Evolutionary conservation across 2,888 invertebrate species (phyloP).

Genomic region (Eupithecia vulgata): DNA sequence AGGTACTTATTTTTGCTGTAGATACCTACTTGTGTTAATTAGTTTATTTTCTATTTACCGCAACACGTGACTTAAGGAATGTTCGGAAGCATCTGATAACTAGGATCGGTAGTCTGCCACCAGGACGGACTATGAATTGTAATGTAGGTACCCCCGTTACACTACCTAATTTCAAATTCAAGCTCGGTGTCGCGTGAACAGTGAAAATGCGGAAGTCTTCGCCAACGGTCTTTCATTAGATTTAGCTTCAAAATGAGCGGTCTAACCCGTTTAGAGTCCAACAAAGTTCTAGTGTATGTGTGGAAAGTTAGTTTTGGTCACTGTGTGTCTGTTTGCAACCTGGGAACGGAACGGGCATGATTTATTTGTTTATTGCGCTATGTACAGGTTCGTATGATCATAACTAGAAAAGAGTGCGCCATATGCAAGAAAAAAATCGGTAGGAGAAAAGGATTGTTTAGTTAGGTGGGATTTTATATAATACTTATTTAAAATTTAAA

Average conservation of each 20-base stretch:
- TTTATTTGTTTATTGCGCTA: conserved; percentile 67
- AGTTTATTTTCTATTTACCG: not conserved
- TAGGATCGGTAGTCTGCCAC: conserved; percentile 67
- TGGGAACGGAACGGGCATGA: conserved; percentile 69
- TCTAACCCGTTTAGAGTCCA: conserved; percentile 69
- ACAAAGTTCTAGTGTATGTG: conserved; percentile 70
- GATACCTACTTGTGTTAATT: not conserved
- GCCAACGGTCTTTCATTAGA: conserved; percentile 71
- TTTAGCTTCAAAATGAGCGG: conserved; percentile 77
- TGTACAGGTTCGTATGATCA: conserved; percentile 66
- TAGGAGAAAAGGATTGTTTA: no score
- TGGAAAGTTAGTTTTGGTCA: conserved; percentile 64
- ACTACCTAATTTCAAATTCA: conserved; percentile 81
- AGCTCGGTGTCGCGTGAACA: conserved; percentile 67
- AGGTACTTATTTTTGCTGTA: no score
- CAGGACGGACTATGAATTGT: conserved; percentile 70
- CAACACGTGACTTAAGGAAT: conserved; percentile 9
- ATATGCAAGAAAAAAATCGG: no score
- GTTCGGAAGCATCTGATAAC: conserved; percentile 60
- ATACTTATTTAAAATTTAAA: no score
- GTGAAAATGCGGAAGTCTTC: conserved; percentile 79
- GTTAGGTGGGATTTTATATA: no score
- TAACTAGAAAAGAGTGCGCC: no score
- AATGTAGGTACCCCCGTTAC: conserved; percentile 62
- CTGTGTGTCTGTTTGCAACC: conserved; percentile 63